A percentile compares a stretch with the other conserved stretches of the same genome.
Evolutionary conservation across 2,888 invertebrate genomes (phyloP).

Genomic region (Choreutis nemorana): DNA sequence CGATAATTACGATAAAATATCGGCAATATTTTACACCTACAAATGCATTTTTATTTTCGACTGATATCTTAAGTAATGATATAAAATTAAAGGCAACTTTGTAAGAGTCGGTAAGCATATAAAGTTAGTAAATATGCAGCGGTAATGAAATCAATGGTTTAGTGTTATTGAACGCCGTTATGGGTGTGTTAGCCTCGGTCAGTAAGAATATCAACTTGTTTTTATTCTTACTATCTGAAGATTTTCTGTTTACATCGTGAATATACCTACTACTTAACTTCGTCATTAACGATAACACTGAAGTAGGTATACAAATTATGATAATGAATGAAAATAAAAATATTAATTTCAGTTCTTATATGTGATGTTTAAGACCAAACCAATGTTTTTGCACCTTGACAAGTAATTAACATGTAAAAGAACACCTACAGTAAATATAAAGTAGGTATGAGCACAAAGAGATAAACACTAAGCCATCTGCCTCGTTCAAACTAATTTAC

Average conservation of each 20-base stretch:
- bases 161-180: constrained; percentile 32
- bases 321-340: not conserved
- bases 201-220: too few species aligned
- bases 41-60: constrained; percentile 24
- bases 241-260: too few species aligned
- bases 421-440: too few species aligned
- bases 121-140: constrained; percentile 27
- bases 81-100: constrained; percentile 40
- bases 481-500: too few species aligned
- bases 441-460: too few species aligned
- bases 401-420: too few species aligned
- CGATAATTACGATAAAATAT: constrained; percentile 39
- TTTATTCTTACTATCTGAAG: too few species aligned
- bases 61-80: constrained; percentile 40
- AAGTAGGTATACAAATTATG: not conserved
- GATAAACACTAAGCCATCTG: too few species aligned
- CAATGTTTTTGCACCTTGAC: too few species aligned
- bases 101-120: constrained; percentile 21
- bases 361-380: too few species aligned
- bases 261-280: too few species aligned
- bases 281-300: too few species aligned
- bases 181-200: constrained; percentile 24
- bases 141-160: constrained; percentile 46
- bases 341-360: not conserved
- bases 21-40: constrained; percentile 33